These are phyloP conservation scores for Phalacrocorax pelagicus DNA, from an alignment of 2,113 vertebrate genomes.

Conservation along the genomic window DNA sequence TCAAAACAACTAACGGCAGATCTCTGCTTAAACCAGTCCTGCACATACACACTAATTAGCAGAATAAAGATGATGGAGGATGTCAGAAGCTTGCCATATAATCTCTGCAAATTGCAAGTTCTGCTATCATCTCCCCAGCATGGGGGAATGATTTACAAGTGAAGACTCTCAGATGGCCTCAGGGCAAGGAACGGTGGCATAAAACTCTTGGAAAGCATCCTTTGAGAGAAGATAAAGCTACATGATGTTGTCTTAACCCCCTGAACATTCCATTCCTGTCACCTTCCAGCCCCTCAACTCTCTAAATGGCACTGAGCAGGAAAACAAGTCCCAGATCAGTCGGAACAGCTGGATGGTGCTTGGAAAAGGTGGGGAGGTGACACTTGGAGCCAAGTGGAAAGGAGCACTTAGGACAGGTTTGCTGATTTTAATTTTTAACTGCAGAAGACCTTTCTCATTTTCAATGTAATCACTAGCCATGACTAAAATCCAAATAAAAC, in stretches of 20 bases:
- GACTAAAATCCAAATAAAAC: background rate
- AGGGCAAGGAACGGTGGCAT: background rate
- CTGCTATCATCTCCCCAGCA: background rate
- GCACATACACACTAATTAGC: background rate
- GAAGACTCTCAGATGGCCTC: background rate
- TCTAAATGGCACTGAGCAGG: background rate
- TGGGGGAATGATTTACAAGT: background rate
- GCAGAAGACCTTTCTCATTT: background rate
- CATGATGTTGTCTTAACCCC: background rate
- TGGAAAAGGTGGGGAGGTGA: background rate
- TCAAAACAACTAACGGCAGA: background rate
- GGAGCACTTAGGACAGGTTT: background rate
- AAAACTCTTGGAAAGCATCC: background rate
- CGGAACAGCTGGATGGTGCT: background rate
- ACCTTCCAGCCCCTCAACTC: background rate
- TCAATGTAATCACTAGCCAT: background rate
- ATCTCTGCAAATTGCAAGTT: conserved; percentile 7
- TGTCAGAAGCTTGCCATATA: background rate
- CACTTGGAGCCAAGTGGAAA: background rate
- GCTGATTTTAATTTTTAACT: background rate
- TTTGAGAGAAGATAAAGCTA: background rate
- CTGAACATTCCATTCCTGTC: background rate
- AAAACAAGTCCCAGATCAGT: background rate
- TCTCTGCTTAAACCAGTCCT: background rate
- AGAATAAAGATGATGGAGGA: conserved; percentile 31